Evolutionary conservation across 2,113 vertebrate species (phyloP), one percentile per base, ranked within the genome.

Genomic region (Brachyhypopomus gauderio): DNA sequence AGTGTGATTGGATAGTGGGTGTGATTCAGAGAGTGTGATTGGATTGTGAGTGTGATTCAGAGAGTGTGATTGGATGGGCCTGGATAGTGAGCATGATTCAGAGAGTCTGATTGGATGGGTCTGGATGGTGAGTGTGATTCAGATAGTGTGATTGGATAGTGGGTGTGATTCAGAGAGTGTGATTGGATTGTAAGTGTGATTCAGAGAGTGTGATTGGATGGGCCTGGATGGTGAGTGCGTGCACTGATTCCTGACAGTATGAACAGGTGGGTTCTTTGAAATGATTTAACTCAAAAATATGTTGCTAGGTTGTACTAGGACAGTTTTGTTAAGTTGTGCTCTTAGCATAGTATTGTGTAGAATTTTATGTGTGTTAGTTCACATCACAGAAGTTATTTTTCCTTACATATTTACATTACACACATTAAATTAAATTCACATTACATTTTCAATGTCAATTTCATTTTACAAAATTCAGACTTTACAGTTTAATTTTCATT

Each of bases 251-350:
- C 66, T 67, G 60, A 23, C 71, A 38, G 27, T 74, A 80, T 75
- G 79, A 80, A 45, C 45, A 62, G 64, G 74, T 74, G 79, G 74
- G 79, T 17, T 73, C 41, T 64, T 2, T 41, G 22, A 80, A 36
- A 63, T 27, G 23, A 52, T 52, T 66, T 55, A 23, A 55, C 27
- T 22, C 76, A 22, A 22, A 70, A 56, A 38, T 52, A 78, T 70
- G 30, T 69, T 64, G 34, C 25, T 19, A 1, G 19, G 63, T 30
- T 27, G 17, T n/a, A 2, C 23, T 36, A 27, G 4, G 23, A 14
- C 17, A 16, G 17, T 30, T 14, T 14, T 27, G 7, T 62, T 23
- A 25, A 22, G 23, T 64, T 25, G 27, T 22, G 27, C 16, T 64
- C 3, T 12, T 2, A n/a, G n/a, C 14, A 59, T 3, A 2, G 12